These are phyloP conservation scores for Hypercompe scribonia DNA, from an alignment of 2,888 invertebrate genomes.

Conservation along the genomic window DNA sequence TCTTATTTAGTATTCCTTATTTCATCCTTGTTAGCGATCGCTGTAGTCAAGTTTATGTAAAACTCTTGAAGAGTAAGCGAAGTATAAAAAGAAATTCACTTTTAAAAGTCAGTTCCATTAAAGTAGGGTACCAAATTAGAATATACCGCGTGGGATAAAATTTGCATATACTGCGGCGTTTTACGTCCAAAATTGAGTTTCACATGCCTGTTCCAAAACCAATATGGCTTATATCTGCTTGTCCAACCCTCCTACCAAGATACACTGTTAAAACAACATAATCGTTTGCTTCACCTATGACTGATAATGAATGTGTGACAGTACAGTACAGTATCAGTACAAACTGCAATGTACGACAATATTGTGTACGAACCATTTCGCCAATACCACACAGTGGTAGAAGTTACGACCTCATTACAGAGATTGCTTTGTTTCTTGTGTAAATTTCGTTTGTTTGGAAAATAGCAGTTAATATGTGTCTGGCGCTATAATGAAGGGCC, in stretches of 20 bases:
- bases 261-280: conserved; percentile 28
- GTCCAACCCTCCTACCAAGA: conserved; percentile 22
- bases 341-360: conserved; percentile 39
- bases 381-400: conserved; percentile 28
- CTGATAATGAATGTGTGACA: conserved; percentile 37
- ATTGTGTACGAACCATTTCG: conserved; percentile 25
- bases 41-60: conserved; percentile 13
- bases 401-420: conserved; percentile 36
- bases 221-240: conserved; percentile 59
- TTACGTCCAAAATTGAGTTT: conserved; percentile 65
- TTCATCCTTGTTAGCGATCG: neutral
- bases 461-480: conserved; percentile 43
- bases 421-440: conserved; percentile 49
- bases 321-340: conserved; percentile 26
- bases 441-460: conserved; percentile 50
- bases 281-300: conserved; percentile 50
- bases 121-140: conserved; percentile 30
- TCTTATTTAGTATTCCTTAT: neutral
- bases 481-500: conserved; percentile 41
- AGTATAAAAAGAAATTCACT: conserved; percentile 39
- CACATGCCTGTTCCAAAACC: conserved; percentile 60
- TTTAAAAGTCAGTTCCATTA: conserved; percentile 45
- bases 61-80: conserved; percentile 17
- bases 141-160: conserved; percentile 36
- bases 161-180: conserved; percentile 59